Base-by-base conservation (phyloP, 2,888 invertebrate genomes). In the Rapana venosa region DNA sequence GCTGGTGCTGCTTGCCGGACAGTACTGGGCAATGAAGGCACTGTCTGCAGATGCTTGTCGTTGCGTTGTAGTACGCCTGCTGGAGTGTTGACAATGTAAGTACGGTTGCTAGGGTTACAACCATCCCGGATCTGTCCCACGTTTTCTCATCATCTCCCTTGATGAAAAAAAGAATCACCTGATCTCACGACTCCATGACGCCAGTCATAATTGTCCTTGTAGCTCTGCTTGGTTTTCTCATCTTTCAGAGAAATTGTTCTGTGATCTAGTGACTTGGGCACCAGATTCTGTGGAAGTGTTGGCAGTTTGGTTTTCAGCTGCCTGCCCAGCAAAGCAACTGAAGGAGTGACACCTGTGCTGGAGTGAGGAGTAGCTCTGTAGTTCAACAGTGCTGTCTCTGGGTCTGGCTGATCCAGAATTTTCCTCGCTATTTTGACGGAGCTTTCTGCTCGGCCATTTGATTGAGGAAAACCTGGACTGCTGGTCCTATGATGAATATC, bases 81-180 rank as follows among this genome's bases (percentile, higher is more conserved):
- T 84, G 77, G 77, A 84, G 87, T 79, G 66, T 56, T 47, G 66
- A 89, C 56, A 88, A 91, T 88, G 91, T 91, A 90, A 89, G 89
- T 89, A 89, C 88, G 85, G 84, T 87, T 66, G 26, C 15, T 61
- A 47, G n/a, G 32, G 36, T 36, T 36, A 30, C 81, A 86, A 84
- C 87, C 83, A 87, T 88, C 84, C 90, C 87, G 88, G 90, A 5
- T 13, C 58, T 61, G 36, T 56, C 84, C 56, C 84, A 56, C 6
- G 2, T 26, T 84, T 47, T 84, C 56, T 84, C 47, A 30, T 26
- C 30, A 20, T 84, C 56, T 47, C 30, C 11, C 56, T 26, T 84
- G 36, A 56, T 84, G 26, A n/a, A 84, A 47, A 22, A 84, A 36
- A 5, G 35, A 26, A 20, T 84, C 84, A 36, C 84, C 36, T 36